Conservation (phyloP, 2,888 invertebrate species). For the Hyalella azteca region DNA sequence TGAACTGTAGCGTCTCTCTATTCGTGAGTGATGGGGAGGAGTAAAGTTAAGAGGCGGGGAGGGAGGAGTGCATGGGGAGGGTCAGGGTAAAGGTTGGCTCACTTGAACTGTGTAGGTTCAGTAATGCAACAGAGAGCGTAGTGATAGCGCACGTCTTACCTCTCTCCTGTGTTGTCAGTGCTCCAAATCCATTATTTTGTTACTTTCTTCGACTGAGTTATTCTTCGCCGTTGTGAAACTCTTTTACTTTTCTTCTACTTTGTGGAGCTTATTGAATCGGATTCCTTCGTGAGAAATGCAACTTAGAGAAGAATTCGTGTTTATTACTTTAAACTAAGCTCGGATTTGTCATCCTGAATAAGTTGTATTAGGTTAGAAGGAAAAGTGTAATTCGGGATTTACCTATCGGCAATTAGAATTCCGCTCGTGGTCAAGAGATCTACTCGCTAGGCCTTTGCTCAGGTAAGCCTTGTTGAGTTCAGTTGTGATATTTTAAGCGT, state of each 20-base stretch:
- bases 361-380: slow-evolving; percentile 4
- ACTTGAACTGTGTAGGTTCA: slow-evolving; percentile 7
- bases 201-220: slow-evolving; percentile 8
- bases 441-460: background rate
- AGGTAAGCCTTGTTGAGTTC: background rate
- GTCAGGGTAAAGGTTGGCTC: slow-evolving; percentile 22
- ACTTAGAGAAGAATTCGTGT: slow-evolving; percentile 15
- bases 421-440: too few species aligned
- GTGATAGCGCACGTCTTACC: slow-evolving; percentile 28
- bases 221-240: slow-evolving; percentile 22
- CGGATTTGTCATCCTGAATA: background rate
- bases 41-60: background rate
- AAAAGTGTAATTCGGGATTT: too few species aligned
- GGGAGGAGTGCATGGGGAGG: background rate
- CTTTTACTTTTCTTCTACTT: background rate
- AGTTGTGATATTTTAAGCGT: too few species aligned
- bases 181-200: slow-evolving; percentile 35
- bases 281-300: background rate
- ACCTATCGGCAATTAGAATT: too few species aligned
- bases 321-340: slow-evolving; percentile 22
- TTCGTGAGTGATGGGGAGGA: slow-evolving; percentile 14
- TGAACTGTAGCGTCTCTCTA: too few species aligned
- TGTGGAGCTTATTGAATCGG: background rate
- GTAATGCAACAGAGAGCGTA: slow-evolving; percentile 35
- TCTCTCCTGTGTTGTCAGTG: slow-evolving; percentile 37